These are phyloP conservation scores for Oncorhynchus kisutch DNA, from an alignment of 2,113 vertebrate species.

Conservation along the genomic window DNA sequence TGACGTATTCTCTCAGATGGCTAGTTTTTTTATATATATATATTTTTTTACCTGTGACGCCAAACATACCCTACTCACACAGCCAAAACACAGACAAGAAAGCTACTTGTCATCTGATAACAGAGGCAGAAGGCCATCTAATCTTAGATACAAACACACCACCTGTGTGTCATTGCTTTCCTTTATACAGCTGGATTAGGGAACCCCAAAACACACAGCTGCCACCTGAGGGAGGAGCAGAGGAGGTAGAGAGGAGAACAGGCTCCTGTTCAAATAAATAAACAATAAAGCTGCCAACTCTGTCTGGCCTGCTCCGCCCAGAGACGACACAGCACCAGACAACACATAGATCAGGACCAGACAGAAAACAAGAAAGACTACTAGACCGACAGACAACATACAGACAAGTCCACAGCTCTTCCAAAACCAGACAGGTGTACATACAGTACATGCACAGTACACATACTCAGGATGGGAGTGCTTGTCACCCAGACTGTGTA, in stretches of 20 bases:
- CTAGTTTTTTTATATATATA: too few relatives aligned
- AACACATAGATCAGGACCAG: not conserved
- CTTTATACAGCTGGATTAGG: slow-evolving; percentile 21
- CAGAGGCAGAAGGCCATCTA: not conserved
- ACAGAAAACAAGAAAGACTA: too few relatives aligned
- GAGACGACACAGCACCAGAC: not conserved
- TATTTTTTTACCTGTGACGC: too few relatives aligned
- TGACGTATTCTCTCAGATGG: too few relatives aligned
- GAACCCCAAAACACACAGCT: slow-evolving; percentile 29
- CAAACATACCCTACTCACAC: too few relatives aligned
- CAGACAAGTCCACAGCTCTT: too few relatives aligned
- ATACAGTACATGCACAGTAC: too few relatives aligned
- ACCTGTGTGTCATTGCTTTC: slow-evolving; percentile 8
- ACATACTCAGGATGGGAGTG: not conserved
- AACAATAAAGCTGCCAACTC: slow-evolving; percentile 24
- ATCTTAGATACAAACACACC: not conserved
- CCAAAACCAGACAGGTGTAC: too few relatives aligned
- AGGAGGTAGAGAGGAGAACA: not conserved
- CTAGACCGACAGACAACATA: not conserved
- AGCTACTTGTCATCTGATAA: not conserved
- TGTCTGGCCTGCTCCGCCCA: not conserved
- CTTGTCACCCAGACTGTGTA: not conserved
- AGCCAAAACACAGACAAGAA: too few relatives aligned
- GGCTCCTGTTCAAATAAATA: slow-evolving; percentile 39
- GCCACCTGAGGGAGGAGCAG: slow-evolving; percentile 9